Evolutionary conservation across 2,888 invertebrate species (phyloP).

Genomic region (Archips crataeganus): DNA sequence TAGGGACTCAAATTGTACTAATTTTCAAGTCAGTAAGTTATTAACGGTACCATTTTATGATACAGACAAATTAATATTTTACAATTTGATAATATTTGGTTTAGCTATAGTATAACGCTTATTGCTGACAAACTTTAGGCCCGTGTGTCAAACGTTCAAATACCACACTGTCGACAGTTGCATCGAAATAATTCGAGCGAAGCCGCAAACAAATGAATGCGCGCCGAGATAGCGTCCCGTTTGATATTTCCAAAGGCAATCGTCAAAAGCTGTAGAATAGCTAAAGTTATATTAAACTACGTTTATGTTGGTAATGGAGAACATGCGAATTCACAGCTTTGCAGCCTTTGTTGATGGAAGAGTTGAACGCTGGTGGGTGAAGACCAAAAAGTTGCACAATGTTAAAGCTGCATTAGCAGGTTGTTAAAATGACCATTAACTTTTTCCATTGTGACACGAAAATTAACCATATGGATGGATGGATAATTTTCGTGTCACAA

Average conservation of each 20-base stretch:
- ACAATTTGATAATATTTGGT: too few relatives aligned
- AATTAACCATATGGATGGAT: too few relatives aligned
- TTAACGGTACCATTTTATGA: too few relatives aligned
- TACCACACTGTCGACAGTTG: conserved; percentile 13
- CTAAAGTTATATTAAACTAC: conserved; percentile 28
- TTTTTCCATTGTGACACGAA: too few relatives aligned
- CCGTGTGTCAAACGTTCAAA: neutral
- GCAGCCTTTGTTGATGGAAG: neutral
- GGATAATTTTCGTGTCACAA: too few relatives aligned
- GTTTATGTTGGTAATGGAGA: conserved; percentile 12
- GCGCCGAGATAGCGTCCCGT: conserved; percentile 23
- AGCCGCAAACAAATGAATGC: conserved; percentile 30
- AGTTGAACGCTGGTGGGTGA: neutral
- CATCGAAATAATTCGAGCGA: conserved; percentile 21
- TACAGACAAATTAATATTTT: too few relatives aligned
- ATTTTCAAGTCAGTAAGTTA: too few relatives aligned
- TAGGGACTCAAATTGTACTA: too few relatives aligned
- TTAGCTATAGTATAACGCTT: too few relatives aligned
- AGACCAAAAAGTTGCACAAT: too few relatives aligned
- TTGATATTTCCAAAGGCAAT: conserved; percentile 36
- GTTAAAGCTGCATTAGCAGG: too few relatives aligned
- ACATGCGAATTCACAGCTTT: conserved; percentile 26
- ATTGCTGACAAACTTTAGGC: neutral
- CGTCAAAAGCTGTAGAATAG: conserved; percentile 22
- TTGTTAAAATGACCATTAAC: too few relatives aligned